Evolutionary conservation across 2,888 invertebrate genomes (phyloP), one percentile per base, ranked within the genome.

Genomic region (Bhutanitis thaidina): DNA sequence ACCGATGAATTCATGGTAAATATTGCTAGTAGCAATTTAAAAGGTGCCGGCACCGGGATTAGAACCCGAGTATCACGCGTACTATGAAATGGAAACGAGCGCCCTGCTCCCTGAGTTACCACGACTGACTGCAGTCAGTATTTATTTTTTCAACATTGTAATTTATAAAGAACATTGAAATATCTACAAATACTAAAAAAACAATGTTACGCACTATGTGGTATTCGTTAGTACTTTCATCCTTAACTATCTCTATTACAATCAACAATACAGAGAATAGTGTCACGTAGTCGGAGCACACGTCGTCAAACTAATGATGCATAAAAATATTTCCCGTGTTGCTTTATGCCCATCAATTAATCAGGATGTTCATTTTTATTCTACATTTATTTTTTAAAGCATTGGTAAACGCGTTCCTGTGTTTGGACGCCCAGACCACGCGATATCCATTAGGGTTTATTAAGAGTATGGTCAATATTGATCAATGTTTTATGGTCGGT

Each of bases 271-370:
- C 29, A 50, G 46, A 43, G 39, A 49, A 62, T 60, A 63, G 58
- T 64, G 60, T 56, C 56, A 62, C 56, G 64, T 65, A 63, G 9
- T 13, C 13, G 15, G n/a, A 39, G 40, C 40, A 44, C 56, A 48
- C 53, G 54, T 51, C 60, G 57, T 61, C 75, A 75, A 70, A 72
- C 73, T 85, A 85, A 89, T 78, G 88, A 85, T 71, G 73, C 80
- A 75, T 78, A 85, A 86, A 89, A 87, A 86, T 87, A 83, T 84
- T 88, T 88, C 72, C 67, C 85, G 62, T 89, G 88, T 89, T 64
- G 66, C 77, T 69, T 80, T 74, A 80, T 80, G 72, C 62, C 67
- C 74, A 74, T 80, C 82, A 71, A 87, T 89, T 87, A 86, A 87
- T 87, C 85, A 81, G 76, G 67, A 71, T 69, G 69, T 73, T 61